Evolutionary conservation across 2,888 invertebrate species (phyloP).

Genomic region (Schizaphis graminum): DNA sequence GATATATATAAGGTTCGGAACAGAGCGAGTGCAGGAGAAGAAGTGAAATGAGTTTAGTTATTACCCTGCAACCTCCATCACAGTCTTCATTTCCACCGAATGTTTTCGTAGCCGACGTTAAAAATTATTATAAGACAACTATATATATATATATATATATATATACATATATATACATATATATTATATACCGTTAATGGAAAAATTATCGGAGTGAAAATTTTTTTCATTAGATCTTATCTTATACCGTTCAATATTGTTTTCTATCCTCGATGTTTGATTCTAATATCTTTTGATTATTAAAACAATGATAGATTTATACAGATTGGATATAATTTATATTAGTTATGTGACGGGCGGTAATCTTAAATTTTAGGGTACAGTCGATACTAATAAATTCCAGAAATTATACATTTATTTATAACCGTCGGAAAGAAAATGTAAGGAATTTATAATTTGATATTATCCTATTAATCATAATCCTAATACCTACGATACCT

Average conservation of each 20-base stretch:
- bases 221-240: constrained; percentile 51
- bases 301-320: constrained; percentile 46
- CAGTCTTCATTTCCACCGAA: background rate
- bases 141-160: no score
- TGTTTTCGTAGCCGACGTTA: constrained; percentile 48
- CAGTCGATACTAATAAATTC: background rate
- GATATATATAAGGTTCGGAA: constrained; percentile 23
- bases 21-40: background rate
- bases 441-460: background rate
- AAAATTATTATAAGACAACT: constrained; percentile 60
- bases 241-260: constrained; percentile 16
- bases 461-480: background rate
- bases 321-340: constrained; percentile 18
- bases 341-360: background rate
- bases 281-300: constrained; percentile 42
- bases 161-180: no score
- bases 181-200: constrained; percentile 57
- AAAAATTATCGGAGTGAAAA: constrained; percentile 64
- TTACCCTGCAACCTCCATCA: constrained; percentile 23
- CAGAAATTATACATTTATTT: background rate
- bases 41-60: constrained; percentile 64
- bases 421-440: background rate
- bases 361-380: background rate
- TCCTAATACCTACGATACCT: background rate
- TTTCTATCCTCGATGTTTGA: constrained; percentile 36